These are phyloP conservation scores for Glandiceps talaboti DNA, from an alignment of 53 echinoderm and acorn worm species.

Conservation along the genomic window DNA sequence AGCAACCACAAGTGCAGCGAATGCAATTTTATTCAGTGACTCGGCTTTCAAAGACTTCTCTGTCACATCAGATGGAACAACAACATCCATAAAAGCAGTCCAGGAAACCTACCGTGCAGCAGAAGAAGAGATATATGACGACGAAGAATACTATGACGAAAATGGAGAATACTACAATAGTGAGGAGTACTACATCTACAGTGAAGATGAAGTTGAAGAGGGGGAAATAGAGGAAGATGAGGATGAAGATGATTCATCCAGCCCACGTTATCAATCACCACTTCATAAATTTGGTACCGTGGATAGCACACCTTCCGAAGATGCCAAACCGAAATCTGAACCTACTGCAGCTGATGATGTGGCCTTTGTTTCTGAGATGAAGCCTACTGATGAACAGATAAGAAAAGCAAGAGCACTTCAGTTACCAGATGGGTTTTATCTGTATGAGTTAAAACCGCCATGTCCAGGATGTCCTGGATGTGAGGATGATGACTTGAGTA, in stretches of 20 bases:
- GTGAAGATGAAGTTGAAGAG: conserved; percentile 24
- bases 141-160: conserved; percentile 3
- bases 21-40: neutral
- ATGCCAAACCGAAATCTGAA: neutral
- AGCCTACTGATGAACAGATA: conserved; percentile 38
- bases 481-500: conserved; percentile 29
- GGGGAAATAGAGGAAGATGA: conserved; percentile 29
- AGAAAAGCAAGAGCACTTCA: conserved; percentile 37
- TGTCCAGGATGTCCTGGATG: conserved; percentile 87
- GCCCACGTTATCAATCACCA: neutral
- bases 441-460: conserved; percentile 66
- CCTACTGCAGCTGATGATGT: conserved; percentile 41
- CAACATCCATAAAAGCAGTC: neutral
- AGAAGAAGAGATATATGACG: neutral
- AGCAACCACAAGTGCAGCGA: neutral
- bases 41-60: neutral
- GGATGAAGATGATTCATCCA: conserved; percentile 6
- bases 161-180: conserved; percentile 17
- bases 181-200: conserved; percentile 15
- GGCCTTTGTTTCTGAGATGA: conserved; percentile 37
- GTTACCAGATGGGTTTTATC: conserved; percentile 59
- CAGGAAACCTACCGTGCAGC: neutral
- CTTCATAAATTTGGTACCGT: neutral
- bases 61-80: neutral
- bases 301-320: neutral